Base-by-base conservation (phyloP, 2,888 invertebrate species). In the Junonia oenone region DNA sequence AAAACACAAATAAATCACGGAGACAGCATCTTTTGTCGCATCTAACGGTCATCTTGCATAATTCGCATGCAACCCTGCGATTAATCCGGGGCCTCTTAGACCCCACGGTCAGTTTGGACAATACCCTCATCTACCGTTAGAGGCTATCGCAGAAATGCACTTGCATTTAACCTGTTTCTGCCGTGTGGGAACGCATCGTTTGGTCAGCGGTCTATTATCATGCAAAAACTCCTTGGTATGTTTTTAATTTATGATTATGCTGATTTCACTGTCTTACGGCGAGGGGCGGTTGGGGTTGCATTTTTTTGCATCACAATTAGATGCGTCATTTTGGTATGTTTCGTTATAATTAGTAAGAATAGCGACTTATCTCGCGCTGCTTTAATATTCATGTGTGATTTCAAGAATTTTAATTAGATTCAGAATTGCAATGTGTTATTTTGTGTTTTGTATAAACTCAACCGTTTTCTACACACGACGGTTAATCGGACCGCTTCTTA, bases 181-280 rank as follows among this genome's bases (percentile, higher is more conserved):
- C 61, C 60, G 62, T 71, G 73, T 82, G 83, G 70, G 81, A 83
- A 84, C 67, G 67, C 72, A 66, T 67, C 66, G 45, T 46, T 50
- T 63, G 75, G 70, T 64, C 68, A 67, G 61, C 60, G 37, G 19
- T 55, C 70, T 57, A 72, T 83, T 82, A 76, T 82, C 48, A 80
- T 80, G 77, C 75, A 76, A 75, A 81, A 78, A 71, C 61, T 62
- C 57, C 26, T 45, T 52, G 66, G 72, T 69, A 61, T 67, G 68
- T 69, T 69, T 72, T 76, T 84, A 82, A 87, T 79, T 78, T 75
- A 83, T 68, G 72, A 78, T 83, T 85, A 85, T 84, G 83, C 74
- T 79, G 70, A 81, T 81, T 63, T 55, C 58, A 64, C 55, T 69
- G 67, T 72, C 59, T 63, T 65, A 57, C 68, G 67, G 59, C 62